Conservation (phyloP, 2,888 invertebrate species). For the Nephrotoma guestfalica region DNA sequence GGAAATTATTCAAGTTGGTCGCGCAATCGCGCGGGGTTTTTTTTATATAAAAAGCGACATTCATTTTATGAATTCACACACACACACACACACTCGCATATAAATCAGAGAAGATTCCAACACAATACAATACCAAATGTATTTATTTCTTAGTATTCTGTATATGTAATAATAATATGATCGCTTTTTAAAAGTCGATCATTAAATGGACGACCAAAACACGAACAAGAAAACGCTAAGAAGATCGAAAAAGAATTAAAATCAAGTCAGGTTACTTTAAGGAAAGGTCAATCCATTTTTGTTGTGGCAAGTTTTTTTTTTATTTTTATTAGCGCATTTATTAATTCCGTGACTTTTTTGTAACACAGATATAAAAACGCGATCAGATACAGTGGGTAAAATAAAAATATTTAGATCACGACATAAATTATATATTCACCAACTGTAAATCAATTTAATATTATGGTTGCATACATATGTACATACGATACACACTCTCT, state of each 20-base stretch:
- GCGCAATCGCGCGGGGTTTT: neutral
- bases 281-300: conserved; percentile 6
- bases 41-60: neutral
- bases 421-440: neutral
- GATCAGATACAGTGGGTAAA: neutral
- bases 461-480: too few relatives aligned
- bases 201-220: conserved; percentile 1
- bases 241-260: conserved; percentile 1
- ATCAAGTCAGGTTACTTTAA: conserved; percentile 5
- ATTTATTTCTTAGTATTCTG: neutral
- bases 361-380: neutral
- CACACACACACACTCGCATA: neutral
- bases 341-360: neutral
- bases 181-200: neutral
- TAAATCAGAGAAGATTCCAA: neutral
- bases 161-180: neutral
- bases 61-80: neutral
- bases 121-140: neutral
- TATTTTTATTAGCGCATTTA: neutral
- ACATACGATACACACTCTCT: neutral
- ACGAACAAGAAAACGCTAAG: neutral
- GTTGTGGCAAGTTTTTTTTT: conserved; percentile 1
- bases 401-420: neutral
- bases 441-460: neutral
- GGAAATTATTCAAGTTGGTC: neutral